Evolutionary conservation across 2,113 vertebrate genomes (phyloP).

Genomic region (Dasyurus viverrinus): DNA sequence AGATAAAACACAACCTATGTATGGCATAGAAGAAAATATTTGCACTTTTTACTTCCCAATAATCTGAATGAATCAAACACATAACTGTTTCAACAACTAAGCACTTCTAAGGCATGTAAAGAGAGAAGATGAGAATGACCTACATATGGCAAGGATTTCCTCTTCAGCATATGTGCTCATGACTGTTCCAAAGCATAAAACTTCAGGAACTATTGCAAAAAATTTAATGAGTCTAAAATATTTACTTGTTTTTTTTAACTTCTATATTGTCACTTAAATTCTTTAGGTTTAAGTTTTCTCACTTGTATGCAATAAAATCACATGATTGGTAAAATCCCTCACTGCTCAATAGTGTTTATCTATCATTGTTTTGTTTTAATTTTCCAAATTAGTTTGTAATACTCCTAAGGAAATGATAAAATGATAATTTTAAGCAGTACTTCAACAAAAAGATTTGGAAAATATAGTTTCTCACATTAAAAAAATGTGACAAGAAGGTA

Average conservation of each 20-base stretch:
- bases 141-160: slow-evolving; percentile 22
- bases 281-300: not conserved
- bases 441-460: not conserved
- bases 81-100: slow-evolving; percentile 30
- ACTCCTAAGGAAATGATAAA: not conserved
- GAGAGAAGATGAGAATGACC: slow-evolving; percentile 30
- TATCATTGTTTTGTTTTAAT: not conserved
- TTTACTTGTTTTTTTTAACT: not conserved
- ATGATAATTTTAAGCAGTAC: not conserved
- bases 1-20: slow-evolving; percentile 47
- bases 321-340: not conserved
- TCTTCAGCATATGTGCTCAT: slow-evolving; percentile 43
- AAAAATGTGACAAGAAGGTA: not conserved
- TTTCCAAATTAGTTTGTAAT: not conserved
- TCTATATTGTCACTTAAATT: not conserved
- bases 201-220: slow-evolving; percentile 23
- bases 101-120: slow-evolving; percentile 40
- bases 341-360: not conserved
- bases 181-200: slow-evolving; percentile 38
- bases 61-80: slow-evolving; percentile 50
- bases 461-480: not conserved
- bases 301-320: not conserved
- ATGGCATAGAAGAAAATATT: not conserved
- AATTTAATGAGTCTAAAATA: slow-evolving; percentile 40
- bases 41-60: slow-evolving; percentile 10